These are phyloP conservation scores for Lasioglossum oenotherae DNA, from an alignment of 2,888 invertebrate species.

Conservation along the genomic window DNA sequence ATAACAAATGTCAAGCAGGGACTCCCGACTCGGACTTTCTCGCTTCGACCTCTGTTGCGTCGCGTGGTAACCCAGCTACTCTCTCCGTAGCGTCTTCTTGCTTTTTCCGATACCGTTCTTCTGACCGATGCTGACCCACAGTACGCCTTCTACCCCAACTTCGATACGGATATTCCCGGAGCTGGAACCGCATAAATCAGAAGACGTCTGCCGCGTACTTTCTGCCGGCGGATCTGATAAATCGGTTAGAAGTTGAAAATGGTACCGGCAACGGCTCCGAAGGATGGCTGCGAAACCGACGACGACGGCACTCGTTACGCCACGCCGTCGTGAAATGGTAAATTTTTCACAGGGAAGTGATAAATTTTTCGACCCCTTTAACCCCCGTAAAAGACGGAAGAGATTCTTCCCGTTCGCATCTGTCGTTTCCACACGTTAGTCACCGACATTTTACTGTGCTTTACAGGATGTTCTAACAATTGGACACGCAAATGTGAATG, in stretches of 20 bases:
- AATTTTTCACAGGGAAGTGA: too few species aligned
- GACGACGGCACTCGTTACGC: neutral
- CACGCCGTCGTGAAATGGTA: too few species aligned
- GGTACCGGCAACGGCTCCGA: constrained; percentile 1
- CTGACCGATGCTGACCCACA: constrained; percentile 25
- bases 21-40: constrained; percentile 21
- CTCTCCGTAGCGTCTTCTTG: neutral
- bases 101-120: constrained; percentile 10
- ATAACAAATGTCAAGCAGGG: constrained; percentile 69
- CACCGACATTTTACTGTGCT: neutral
- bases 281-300: neutral
- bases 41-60: constrained; percentile 28
- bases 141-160: constrained; percentile 23
- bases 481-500: neutral
- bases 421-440: neutral
- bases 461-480: neutral
- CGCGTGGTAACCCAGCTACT: constrained; percentile 51
- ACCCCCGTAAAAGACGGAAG: neutral
- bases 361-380: too few species aligned
- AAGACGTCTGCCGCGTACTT: constrained; percentile 1
- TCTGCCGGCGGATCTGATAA: constrained; percentile 17
- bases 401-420: neutral
- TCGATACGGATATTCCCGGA: constrained; percentile 28
- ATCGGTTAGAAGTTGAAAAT: constrained; percentile 19
- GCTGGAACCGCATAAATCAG: constrained; percentile 22